Base-by-base conservation (phyloP, 2,797 vertebrate species). In the Gambusia yucatana region DNA sequence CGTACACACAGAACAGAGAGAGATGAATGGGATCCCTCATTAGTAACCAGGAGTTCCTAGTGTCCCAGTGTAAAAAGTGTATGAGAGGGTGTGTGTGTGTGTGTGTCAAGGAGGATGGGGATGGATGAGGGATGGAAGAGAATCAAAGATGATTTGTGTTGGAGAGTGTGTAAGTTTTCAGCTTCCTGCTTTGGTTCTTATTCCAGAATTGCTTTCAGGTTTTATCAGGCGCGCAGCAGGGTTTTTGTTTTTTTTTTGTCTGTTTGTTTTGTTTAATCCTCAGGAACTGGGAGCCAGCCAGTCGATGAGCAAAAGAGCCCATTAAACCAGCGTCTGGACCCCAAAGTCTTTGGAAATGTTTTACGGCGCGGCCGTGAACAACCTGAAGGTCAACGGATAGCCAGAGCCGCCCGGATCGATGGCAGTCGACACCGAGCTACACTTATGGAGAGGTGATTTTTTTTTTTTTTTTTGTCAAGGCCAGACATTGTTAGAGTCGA, bases 11-110 rank as follows among this genome's bases (percentile, higher is more conserved):
- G 77, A 75, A 41, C 30, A 63, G 46, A 28, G 80, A 28, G 80
- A 91, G 88, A 90, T 80, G 39, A 43, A 9, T 36, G 55, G 78
- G 72, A 73, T 72, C 75, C 39, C 84, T 86, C 80, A 86, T 81
- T 85, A 87, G 63, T 77, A 79, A 80, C 77, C 71, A 78, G 41
- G 76, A 52, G 67, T 52, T 84, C 47, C 28, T 76, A 2, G 0
- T 41, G 46, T 83, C 39, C 72, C 50, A 63, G 50, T 44, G 57
- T 72, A 75, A 61, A 75, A 25, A 8, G 48, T 50, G 20, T 50
- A 17, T 48, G 44, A 1, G 44, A 0, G 9, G 2, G 69, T 20
- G 7, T 50, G 6, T 3, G 20, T 17, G 48, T 50, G 17, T 1
- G 17, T 22, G 44, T 52, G 39, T 25, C 14, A 50, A 5, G 30